Evolutionary conservation across 2,797 vertebrate genomes (phyloP), one percentile per base, ranked within the genome.

Genomic region (Thaleichthys pacificus): DNA sequence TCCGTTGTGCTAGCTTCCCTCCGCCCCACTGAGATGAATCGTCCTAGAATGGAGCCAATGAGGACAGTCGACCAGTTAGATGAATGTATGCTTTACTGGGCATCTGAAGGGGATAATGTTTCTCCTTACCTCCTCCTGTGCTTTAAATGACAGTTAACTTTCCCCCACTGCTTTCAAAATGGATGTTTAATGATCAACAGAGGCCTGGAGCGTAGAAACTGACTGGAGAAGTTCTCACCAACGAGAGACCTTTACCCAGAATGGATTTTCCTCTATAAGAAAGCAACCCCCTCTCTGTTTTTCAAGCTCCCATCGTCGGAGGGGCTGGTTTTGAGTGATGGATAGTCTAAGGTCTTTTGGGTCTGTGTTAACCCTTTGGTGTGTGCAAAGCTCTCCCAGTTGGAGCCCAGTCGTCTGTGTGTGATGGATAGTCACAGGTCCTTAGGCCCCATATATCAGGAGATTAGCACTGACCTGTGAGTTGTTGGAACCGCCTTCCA

Each of bases 381-480:
- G 86, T 75, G 85, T 79, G 78, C 73, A 38, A 80, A 84, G 82
- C 85, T 71, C 76, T 75, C 88, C 77, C 88, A 47, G 88, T 84
- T 78, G 86, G 89, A 86, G 83, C 82, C 86, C 88, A 70, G 82
- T 85, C 79, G 80, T 82, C 77, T 47, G 80, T 28, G 49, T 68
- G 81, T 93, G 92, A 93, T 93, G 90, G 89, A 93, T 93, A 87
- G 87, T 84, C 84, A 81, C 71, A 77, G 86, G 91, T 92, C 89
- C 87, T 86, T 84, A 81, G 86, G 85, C 88, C 81, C 83, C 89
- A 92, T 93, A 85, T 89, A 92, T 94, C 90, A 93, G 89, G 79
- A 92, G 91, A 94, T 93, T 93, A 93, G 89, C 89, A 82, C 81
- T 92, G 91, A 91, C 90, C 92, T 91, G 86, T 77, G 84, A 90